Conservation (phyloP, 1,140 invertebrate genomes). For the Pectinophora gossypiella region DNA sequence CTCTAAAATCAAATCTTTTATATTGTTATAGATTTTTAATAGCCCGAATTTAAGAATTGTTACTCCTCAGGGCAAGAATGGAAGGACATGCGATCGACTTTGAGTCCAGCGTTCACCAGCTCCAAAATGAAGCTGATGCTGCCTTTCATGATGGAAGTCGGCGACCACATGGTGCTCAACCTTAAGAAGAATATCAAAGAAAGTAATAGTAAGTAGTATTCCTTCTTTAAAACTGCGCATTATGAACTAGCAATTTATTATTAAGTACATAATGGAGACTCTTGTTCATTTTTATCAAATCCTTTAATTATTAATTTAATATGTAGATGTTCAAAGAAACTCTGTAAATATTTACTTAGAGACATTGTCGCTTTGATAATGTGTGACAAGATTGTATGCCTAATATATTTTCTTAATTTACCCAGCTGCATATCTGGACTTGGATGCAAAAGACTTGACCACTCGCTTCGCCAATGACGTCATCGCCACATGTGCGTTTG, state of each 20-base stretch:
- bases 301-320: background rate
- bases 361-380: background rate
- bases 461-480: conserved; percentile 78
- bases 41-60: background rate
- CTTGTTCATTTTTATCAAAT: background rate
- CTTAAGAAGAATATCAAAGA: conserved; percentile 4
- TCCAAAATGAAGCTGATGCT: conserved; percentile 75
- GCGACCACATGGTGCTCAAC: background rate
- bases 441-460: conserved; percentile 74
- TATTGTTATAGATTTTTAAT: background rate
- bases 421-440: conserved; percentile 35
- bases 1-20: too few species aligned
- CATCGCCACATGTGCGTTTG: conserved; percentile 67
- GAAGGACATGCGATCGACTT: conserved; percentile 75
- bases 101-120: conserved; percentile 77
- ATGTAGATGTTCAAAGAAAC: too few species aligned
- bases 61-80: conserved; percentile 67
- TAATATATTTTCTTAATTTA: background rate
- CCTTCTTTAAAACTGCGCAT: too few species aligned
- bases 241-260: too few species aligned
- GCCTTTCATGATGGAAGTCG: conserved; percentile 38
- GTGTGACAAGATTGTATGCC: background rate
- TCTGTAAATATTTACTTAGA: too few species aligned
- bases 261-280: background rate
- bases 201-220: background rate